Evolutionary conservation across 2,797 vertebrate genomes (phyloP).

Genomic region (Sylvilagus floridanus): DNA sequence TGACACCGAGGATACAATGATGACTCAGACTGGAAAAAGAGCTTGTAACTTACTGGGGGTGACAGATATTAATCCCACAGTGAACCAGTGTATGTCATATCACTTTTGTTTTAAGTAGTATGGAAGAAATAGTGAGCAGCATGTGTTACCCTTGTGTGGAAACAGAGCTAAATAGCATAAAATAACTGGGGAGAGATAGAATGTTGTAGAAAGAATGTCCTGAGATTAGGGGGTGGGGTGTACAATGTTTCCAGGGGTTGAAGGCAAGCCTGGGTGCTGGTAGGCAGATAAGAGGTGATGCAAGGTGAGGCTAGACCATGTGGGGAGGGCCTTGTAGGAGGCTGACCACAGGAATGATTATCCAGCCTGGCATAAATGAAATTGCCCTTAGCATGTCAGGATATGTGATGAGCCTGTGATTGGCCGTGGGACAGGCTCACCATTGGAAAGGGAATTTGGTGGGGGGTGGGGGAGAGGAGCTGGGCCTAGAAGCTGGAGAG

Average conservation of each 20-base stretch:
- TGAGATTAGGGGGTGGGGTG: background rate
- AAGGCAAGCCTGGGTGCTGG: background rate
- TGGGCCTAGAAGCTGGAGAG: conserved; percentile 7
- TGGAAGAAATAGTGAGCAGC: background rate
- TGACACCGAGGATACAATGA: background rate
- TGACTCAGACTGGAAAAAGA: conserved; percentile 13
- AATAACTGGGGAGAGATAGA: background rate
- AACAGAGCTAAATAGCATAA: background rate
- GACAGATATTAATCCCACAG: background rate
- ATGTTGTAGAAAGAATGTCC: background rate
- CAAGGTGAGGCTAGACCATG: background rate
- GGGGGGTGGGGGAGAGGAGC: background rate
- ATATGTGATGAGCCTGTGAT: background rate
- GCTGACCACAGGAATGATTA: background rate
- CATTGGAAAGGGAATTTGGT: background rate
- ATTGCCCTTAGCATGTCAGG: background rate
- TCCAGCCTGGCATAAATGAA: background rate
- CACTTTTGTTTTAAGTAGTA: background rate
- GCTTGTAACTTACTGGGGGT: background rate
- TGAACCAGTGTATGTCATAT: background rate
- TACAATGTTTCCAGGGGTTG: background rate
- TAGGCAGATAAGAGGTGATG: background rate
- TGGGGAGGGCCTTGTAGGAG: background rate
- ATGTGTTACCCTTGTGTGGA: background rate
- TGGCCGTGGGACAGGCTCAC: background rate